Evolutionary conservation across 2,797 vertebrate species (phyloP).

Genomic region (Leuciscus waleckii): DNA sequence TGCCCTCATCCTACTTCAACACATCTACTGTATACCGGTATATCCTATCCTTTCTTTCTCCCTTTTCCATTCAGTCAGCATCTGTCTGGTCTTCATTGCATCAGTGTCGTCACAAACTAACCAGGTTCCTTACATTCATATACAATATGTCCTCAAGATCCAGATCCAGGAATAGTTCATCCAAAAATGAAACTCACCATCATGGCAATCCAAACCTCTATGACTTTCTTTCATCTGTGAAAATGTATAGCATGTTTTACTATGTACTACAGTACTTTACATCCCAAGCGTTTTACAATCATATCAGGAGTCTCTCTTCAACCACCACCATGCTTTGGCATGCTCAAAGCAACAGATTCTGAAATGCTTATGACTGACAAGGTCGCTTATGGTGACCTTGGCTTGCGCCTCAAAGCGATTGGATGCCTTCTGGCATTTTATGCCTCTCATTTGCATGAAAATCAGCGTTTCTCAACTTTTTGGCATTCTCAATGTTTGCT

Average conservation of each 20-base stretch:
- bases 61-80: neutral
- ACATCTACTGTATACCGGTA: neutral
- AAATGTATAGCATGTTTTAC: neutral
- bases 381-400: constrained; percentile 10
- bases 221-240: neutral
- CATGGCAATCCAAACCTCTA: too few relatives aligned
- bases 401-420: constrained; percentile 15
- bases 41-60: neutral
- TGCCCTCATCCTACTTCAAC: neutral
- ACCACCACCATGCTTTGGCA: neutral
- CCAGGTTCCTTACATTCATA: neutral
- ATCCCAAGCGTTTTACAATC: neutral
- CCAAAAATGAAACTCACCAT: too few relatives aligned
- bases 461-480: constrained; percentile 1
- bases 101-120: neutral
- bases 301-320: neutral
- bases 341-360: neutral
- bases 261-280: neutral
- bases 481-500: neutral
- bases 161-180: neutral
- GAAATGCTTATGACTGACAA: constrained; percentile 24
- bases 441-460: constrained; percentile 1
- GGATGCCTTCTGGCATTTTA: constrained; percentile 2
- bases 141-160: neutral
- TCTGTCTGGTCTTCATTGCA: neutral